phyloP scores from a whole-genome alignment of 1,140 invertebrate genomes.

The Phortica variegata region DNA sequence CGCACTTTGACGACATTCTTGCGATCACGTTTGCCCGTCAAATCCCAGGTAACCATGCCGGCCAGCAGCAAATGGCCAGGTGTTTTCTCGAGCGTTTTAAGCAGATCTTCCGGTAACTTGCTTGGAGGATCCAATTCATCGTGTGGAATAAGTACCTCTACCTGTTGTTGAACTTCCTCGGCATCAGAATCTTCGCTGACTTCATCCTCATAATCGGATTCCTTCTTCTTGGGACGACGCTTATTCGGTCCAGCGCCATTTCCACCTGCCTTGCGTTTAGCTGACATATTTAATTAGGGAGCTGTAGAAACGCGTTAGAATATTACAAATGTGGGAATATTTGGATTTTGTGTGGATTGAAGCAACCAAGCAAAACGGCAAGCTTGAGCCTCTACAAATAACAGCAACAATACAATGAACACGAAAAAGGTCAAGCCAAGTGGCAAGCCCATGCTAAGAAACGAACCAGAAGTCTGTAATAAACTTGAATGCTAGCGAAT shows the following conservation, averaged over 20 bases:
- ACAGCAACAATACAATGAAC: no score
- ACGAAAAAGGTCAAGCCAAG: constrained; percentile 7
- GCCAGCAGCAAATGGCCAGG: constrained; percentile 64
- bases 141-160: constrained; percentile 59
- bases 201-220: constrained; percentile 60
- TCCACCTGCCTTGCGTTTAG: constrained; percentile 53
- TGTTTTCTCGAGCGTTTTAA: constrained; percentile 64
- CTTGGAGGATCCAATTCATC: constrained; percentile 58
- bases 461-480: no score
- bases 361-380: no score
- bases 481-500: no score
- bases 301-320: no score
- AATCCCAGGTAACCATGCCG: constrained; percentile 67
- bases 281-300: constrained; percentile 39
- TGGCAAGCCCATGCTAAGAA: no score
- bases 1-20: constrained; percentile 62
- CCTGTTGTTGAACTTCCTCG: constrained; percentile 52
- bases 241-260: constrained; percentile 55
- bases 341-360: no score
- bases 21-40: constrained; percentile 62
- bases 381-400: no score
- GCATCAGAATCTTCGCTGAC: constrained; percentile 57
- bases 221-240: constrained; percentile 59
- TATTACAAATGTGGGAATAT: no score
- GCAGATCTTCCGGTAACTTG: constrained; percentile 63